A percentile compares a stretch with the other conserved stretches of the same genome.
These are phyloP conservation scores for Drosophila lutescens DNA, from an alignment of 2,888 invertebrate genomes.

Conservation along the genomic window DNA sequence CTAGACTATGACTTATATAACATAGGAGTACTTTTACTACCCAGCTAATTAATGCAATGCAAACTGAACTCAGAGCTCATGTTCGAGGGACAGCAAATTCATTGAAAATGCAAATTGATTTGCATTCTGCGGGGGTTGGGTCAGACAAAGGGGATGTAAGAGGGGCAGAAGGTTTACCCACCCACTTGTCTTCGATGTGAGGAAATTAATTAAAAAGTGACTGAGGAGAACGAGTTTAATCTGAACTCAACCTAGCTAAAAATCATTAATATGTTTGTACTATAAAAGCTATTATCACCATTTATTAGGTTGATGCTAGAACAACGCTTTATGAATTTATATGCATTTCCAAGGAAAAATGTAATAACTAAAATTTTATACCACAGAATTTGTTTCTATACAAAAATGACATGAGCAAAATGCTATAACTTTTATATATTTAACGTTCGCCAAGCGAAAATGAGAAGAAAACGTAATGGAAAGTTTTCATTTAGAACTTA, in stretches of 20 bases:
- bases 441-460: not conserved
- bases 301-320: conserved; percentile 4
- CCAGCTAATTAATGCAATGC: conserved; percentile 47
- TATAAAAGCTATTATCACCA: conserved; percentile 15
- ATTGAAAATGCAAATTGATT: conserved; percentile 70
- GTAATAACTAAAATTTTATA: not conserved
- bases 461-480: not conserved
- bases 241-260: conserved; percentile 10
- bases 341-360: conserved; percentile 3
- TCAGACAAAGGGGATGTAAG: not conserved
- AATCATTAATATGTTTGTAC: conserved; percentile 2
- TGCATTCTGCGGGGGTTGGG: conserved; percentile 45
- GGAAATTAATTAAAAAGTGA: conserved; percentile 36
- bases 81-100: conserved; percentile 50
- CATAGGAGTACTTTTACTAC: conserved; percentile 18
- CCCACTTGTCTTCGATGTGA: conserved; percentile 41
- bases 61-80: conserved; percentile 25
- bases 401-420: too few species aligned
- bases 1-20: conserved; percentile 37
- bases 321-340: not conserved
- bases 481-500: not conserved
- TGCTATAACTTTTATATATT: too few species aligned
- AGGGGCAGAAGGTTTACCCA: conserved; percentile 20
- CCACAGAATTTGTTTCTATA: not conserved
- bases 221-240: conserved; percentile 36